Evolutionary conservation across 2,113 vertebrate genomes (phyloP).

Genomic region (Rissa tridactyla): DNA sequence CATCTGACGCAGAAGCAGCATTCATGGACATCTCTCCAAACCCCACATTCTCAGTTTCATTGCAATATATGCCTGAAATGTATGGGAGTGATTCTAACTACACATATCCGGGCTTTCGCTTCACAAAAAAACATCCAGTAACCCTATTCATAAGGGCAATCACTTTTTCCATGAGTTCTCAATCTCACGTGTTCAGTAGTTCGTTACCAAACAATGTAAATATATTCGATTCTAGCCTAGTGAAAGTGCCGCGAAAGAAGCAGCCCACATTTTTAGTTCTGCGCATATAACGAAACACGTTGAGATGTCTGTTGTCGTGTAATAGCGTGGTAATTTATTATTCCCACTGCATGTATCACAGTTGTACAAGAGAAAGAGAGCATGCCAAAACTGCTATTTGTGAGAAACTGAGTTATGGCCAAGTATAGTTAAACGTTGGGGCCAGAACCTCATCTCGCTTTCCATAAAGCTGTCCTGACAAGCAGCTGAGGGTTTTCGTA

Average conservation of each 20-base stretch:
- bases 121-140: background rate
- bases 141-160: background rate
- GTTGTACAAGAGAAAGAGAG: constrained; percentile 20
- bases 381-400: constrained; percentile 49
- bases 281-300: background rate
- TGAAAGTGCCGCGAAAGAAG: background rate
- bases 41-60: background rate
- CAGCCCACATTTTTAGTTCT: background rate
- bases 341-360: constrained; percentile 18
- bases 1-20: background rate
- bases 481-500: constrained; percentile 8
- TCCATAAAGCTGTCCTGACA: constrained; percentile 32
- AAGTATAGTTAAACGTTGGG: background rate
- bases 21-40: background rate
- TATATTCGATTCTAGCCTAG: background rate
- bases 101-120: background rate
- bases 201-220: background rate
- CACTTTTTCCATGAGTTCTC: background rate
- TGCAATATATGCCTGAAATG: background rate
- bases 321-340: constrained; percentile 45
- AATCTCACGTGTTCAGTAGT: background rate
- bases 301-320: constrained; percentile 9
- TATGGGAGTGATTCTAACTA: background rate
- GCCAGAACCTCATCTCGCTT: constrained; percentile 47
- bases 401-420: constrained; percentile 45